A percentile compares a stretch with the other conserved stretches of the same genome.
Conservation (phyloP, 2,888 invertebrate genomes). For the Chrysolina americana region DNA sequence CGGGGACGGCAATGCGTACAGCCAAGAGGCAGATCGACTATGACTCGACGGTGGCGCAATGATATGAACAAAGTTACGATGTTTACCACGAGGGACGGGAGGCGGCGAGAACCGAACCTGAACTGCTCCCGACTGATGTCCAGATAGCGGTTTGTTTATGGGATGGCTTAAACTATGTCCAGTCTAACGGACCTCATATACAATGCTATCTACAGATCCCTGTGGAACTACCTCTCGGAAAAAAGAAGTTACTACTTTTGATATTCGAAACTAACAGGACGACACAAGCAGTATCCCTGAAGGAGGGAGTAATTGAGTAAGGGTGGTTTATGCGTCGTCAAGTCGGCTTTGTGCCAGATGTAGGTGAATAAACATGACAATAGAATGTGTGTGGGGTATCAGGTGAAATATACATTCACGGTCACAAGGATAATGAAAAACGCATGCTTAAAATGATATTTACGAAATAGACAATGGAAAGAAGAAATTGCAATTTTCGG, state of each 20-base stretch:
- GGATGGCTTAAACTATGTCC: conserved; percentile 71
- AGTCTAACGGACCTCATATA: conserved; percentile 70
- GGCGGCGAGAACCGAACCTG: conserved; percentile 54
- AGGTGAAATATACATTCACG: too few species aligned
- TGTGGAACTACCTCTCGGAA: conserved; percentile 63
- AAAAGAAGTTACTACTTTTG: conserved; percentile 48
- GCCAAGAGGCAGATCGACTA: conserved; percentile 41
- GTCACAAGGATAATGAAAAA: too few species aligned
- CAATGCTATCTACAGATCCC: conserved; percentile 70
- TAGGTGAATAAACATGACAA: background rate
- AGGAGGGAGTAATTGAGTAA: background rate
- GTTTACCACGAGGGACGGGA: conserved; percentile 69
- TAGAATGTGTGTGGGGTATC: too few species aligned
- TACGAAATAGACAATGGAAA: too few species aligned
- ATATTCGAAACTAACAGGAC: conserved; percentile 30
- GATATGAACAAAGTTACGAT: conserved; percentile 67
- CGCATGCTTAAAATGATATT: too few species aligned
- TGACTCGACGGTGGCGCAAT: conserved; percentile 51
- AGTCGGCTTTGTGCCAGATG: background rate
- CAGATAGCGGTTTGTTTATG: conserved; percentile 70
- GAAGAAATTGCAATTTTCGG: too few species aligned
- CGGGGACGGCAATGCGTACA: conserved; percentile 25
- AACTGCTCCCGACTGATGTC: conserved; percentile 70
- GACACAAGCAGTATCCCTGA: background rate
- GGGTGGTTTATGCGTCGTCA: conserved; percentile 12